Base-by-base conservation (phyloP, 2,797 vertebrate genomes). In the Neostethus bicornis region DNA sequence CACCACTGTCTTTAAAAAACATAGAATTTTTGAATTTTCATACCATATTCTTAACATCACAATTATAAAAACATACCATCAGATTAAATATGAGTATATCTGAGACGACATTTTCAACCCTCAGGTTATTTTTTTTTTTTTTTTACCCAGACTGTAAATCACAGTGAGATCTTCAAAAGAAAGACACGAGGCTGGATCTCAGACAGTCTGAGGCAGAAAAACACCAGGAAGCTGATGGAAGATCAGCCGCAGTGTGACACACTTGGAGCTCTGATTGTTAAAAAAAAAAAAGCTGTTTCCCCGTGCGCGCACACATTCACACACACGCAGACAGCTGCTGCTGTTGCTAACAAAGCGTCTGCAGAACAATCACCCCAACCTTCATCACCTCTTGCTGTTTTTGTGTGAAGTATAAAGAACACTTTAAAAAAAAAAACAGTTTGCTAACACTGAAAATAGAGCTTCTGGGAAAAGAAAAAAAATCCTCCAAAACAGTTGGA, bases 231-330 rank as follows among this genome's bases (percentile, higher is more conserved):
- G 24, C 58, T 69, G 74, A 66, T 64, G 48, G 42, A 54, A 58
- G 55, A 60, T 58, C 73, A 70, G 49, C 31, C 2, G 26, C 38
- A 70, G 53, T n/a, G 3, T 50, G 25, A 66, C 62, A 54, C 34
- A 53, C 54, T 9, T 38, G 66, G 57, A 70, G 58, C 31, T 70
- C 28, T 48, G 55, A 67, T 66, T 4, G 50, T 23, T 42, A 25
- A 34, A 67, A 64, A 65, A 52, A 25, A 34, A 67, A 64, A 65
- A 52, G 51, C 32, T 45, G 28, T 45, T 34, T 65, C 37, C 53
- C 5, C 31, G 35, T 46, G 20, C 42, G 21, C 41, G 34, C 43
- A 29, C 51, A 37, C 54, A 51, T 47, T 42, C 14, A 24, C 47
- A 29, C 42, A 4, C 29, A 31, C 20, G 24, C 31, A 20, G 24